Evolutionary conservation across 2,888 invertebrate species (phyloP), one percentile per base, ranked within the genome.

Genomic region (Sepiola atlantica): DNA sequence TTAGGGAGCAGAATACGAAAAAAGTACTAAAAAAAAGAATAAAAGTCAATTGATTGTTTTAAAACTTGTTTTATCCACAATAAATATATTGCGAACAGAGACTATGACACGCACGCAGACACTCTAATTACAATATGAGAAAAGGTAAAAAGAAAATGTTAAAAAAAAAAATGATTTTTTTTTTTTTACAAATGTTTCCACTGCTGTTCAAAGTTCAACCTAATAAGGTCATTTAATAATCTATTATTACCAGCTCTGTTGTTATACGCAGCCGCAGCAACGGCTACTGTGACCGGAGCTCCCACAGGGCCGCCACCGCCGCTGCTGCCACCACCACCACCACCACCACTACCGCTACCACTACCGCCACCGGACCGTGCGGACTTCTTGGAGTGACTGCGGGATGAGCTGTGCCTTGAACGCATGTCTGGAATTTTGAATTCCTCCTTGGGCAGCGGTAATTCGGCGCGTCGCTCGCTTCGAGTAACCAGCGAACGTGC

Each of bases 121-220:
- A 77, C 77, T 77, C 77, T 77, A 77, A 77, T 77, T 77, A 77
- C 77, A 77, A 77, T 77, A 77, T 77, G 77, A 77, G 77, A 77
- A 77, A n/a, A 18, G 12, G 32, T n/a, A 77, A 77, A 77, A n/a
- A 77, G 12, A n/a, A 77, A 14, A 77, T 2, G 16, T 12, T 0
- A n/a, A 77, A 32, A 77, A 77, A 77, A n/a, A 32, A 77, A 32
- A 77, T 24, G 10, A 10, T 61, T 61, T 24, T n/a, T n/a, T n/a
- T 14, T n/a, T n/a, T 77, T 77, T 77, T 77, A 77, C n/a, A 77
- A 77, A 77, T 77, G 77, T 77, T 77, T 77, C 77, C 77, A 77
- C n/a, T 77, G 77, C n/a, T 77, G 77, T 77, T 92, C 92, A 55
- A 54, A 55, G 92, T 92, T 92, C 18, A 92, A 55, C 45, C 92